phyloP scores from a whole-genome alignment of 2,797 vertebrate genomes.

The Lagorchestes hirsutus region DNA sequence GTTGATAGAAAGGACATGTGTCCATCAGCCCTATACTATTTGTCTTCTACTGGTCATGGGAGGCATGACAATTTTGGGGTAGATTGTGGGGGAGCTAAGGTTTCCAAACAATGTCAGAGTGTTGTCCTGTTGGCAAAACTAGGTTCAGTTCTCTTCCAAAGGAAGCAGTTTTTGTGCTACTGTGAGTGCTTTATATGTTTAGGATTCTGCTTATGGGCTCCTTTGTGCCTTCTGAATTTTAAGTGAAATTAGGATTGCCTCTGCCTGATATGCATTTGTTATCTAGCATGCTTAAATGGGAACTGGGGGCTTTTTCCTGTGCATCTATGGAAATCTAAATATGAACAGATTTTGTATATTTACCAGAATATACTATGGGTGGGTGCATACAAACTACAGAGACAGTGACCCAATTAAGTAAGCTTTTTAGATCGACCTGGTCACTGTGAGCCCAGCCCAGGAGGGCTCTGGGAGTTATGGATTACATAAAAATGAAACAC shows the following conservation, averaged over 20 bases:
- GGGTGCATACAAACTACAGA: not conserved
- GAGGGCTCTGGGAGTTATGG: not conserved
- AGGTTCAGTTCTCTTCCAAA: not conserved
- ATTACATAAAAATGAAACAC: not conserved
- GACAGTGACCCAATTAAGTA: not conserved
- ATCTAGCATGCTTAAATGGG: not conserved
- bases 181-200: not conserved
- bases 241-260: not conserved
- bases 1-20: not conserved
- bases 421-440: not conserved
- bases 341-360: not conserved
- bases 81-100: not conserved
- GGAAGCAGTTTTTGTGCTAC: not conserved
- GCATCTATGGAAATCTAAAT: not conserved
- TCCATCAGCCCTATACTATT: not conserved
- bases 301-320: not conserved
- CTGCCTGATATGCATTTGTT: not conserved
- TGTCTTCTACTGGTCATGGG: not conserved
- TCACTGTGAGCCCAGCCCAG: not conserved
- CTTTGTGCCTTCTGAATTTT: not conserved
- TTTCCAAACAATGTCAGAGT: not conserved
- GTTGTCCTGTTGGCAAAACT: not conserved
- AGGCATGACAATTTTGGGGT: not conserved
- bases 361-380: not conserved
- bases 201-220: not conserved